Evolutionary conservation across 1,140 invertebrate genomes (phyloP).

Genomic region (Brachionus sp.): DNA sequence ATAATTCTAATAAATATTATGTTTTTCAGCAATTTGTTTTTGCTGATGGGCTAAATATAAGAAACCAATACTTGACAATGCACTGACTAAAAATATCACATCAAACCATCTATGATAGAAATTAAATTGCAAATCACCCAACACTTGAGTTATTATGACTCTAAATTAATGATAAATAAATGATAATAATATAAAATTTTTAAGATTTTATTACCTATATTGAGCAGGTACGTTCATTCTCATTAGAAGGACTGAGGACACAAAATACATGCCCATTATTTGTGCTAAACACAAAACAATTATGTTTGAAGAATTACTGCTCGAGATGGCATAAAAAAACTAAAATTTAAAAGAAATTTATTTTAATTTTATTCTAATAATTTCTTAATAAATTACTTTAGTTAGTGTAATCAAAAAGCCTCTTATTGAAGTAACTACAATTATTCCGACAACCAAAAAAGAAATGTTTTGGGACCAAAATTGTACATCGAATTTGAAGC

Average conservation of each 20-base stretch:
- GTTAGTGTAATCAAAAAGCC: slow-evolving; percentile 91
- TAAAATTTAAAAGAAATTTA: slow-evolving; percentile 62
- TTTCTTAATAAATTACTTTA: slow-evolving; percentile 68
- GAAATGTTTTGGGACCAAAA: slow-evolving; percentile 99
- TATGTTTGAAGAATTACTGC: slow-evolving; percentile 95
- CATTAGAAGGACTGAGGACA: slow-evolving; percentile 93
- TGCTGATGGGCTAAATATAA: slow-evolving; percentile 78
- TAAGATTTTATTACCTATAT: slow-evolving; percentile 65
- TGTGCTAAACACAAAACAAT: slow-evolving; percentile 93
- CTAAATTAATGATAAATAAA: slow-evolving; percentile 57
- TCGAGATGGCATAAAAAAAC: slow-evolving; percentile 99
- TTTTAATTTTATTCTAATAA: not conserved
- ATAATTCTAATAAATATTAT: slow-evolving; percentile 20
- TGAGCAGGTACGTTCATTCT: slow-evolving; percentile 99
- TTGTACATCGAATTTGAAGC: slow-evolving; percentile 88
- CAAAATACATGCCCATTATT: slow-evolving; percentile 99
- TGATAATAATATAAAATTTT: not conserved
- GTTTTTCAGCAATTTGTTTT: slow-evolving; percentile 40
- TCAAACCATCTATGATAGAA: slow-evolving; percentile 99
- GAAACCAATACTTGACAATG: slow-evolving; percentile 88
- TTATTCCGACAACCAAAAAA: slow-evolving; percentile 92
- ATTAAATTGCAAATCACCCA: slow-evolving; percentile 96
- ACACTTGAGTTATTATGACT: slow-evolving; percentile 92
- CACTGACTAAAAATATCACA: slow-evolving; percentile 96
- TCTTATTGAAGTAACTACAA: slow-evolving; percentile 93